Evolutionary conservation across 2,888 invertebrate species (phyloP), one percentile per base, ranked within the genome.

Genomic region (Nesidiocoris tenuis): DNA sequence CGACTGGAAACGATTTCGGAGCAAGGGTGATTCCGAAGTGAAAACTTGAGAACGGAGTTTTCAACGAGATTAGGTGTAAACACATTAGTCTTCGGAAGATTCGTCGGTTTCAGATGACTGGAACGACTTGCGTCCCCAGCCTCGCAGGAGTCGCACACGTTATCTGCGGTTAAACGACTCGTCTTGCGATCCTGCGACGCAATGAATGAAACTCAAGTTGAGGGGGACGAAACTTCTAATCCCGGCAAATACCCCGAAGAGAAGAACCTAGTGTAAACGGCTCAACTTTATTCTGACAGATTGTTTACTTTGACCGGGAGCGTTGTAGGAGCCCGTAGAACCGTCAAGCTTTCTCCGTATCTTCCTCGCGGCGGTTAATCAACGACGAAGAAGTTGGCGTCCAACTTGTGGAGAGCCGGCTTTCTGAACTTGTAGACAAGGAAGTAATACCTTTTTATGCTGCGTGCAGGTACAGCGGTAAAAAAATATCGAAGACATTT

Each of bases 231-330:
- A 70, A 70, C 24, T 70, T 70, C 59, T 57, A 59, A 70, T 70
- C 70, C 70, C 57, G 24, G 70, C 59, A 70, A 70, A 70, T 70
- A 70, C 70, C 59, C 67, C 18, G 59, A 23, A 59, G 70, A 23
- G 25, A 39, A 39, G 39, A 39, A 3, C 39, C 39, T 39, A 57
- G 59, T 70, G 70, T 70, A 70, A 70, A 70, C 70, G 59, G 63
- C 63, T 72, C 39, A 72, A 72, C 72, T 72, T 63, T 63, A 72
- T 72, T 72, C 72, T 54, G 55, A 72, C 72, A 61, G 72, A 72
- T 72, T 72, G 72, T 72, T 72, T 72, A 72, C 72, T 61, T 72
- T 72, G 72, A 72, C 72, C 61, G 25, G 57, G 39, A 39, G 39
- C 39, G 39, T 39, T n/a, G n/a, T n/a, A n/a, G 39, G 39, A 39